Percentiles rank a stretch among this genome's conserved stretches.
phyloP scores from a whole-genome alignment of 2,888 invertebrate species.

The Chrysolina americana region DNA sequence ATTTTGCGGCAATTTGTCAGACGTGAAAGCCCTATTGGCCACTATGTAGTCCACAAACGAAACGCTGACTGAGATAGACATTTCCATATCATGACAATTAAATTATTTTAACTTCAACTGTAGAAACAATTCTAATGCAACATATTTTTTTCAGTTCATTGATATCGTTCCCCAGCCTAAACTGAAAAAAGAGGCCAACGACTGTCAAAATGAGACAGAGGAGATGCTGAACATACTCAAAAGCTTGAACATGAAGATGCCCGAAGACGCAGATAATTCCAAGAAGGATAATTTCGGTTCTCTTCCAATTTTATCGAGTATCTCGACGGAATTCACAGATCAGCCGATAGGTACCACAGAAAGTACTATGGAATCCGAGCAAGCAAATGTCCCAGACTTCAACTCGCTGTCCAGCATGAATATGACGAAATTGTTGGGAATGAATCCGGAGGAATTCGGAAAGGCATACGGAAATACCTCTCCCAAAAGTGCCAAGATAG shows the following conservation, averaged over 20 bases:
- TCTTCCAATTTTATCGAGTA: background rate
- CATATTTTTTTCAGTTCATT: conserved; percentile 29
- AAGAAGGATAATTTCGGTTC: conserved; percentile 9
- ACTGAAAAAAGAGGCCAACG: conserved; percentile 37
- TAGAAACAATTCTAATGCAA: too few relatives aligned
- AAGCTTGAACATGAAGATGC: conserved; percentile 30
- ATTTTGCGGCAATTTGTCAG: too few relatives aligned
- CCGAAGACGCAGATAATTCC: conserved; percentile 6
- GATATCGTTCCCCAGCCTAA: conserved; percentile 39
- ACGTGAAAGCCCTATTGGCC: too few relatives aligned
- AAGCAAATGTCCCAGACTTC: conserved; percentile 7
- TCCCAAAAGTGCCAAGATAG: background rate
- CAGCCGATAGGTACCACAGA: background rate
- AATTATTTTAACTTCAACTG: too few relatives aligned
- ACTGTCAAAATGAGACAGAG: conserved; percentile 45
- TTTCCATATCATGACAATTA: too few relatives aligned
- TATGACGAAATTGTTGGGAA: conserved; percentile 10
- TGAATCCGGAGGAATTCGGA: background rate
- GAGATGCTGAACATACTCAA: conserved; percentile 42
- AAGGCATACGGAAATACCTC: background rate
- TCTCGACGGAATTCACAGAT: background rate
- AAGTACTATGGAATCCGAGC: background rate
- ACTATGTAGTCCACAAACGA: too few relatives aligned
- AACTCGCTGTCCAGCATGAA: conserved; percentile 17
- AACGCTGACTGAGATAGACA: too few relatives aligned